Evolutionary conservation across 1,140 invertebrate species (phyloP), one percentile per base, ranked within the genome.

Genomic region (Steinernema feltiae): DNA sequence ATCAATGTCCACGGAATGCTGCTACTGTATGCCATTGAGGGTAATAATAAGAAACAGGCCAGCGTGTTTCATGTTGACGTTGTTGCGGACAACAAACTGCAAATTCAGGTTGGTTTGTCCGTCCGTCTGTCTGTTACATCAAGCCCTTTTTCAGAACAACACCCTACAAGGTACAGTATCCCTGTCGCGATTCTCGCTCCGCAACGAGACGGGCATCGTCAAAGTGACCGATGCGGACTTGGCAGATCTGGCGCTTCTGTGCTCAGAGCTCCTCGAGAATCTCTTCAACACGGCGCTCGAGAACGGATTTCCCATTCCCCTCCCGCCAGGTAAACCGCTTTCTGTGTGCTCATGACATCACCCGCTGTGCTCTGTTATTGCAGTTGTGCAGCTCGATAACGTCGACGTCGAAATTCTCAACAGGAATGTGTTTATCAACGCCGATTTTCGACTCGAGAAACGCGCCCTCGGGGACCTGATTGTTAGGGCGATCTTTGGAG

Each of bases 141-240:
- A n/a, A n/a, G n/a, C n/a, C n/a, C n/a, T n/a, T 63, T 63, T 63
- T 63, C 24, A 63, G 53, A 63, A 63, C 53, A 63, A 63, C 53
- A 63, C 53, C 53, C 53, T 63, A 3, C 53, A 63, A 63, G 53
- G 53, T 7, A 63, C 53, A 27, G 53, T 63, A 3, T 63, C 53
- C 53, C 24, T 63, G 3, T 63, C 53, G 7, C 53, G 53, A 7
- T 63, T 63, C 53, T 63, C 53, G 2, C 24, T 63, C 12, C 53
- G 53, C 53, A 63, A 63, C 53, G 53, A 63, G 24, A 63, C 53
- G 7, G 53, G 53, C 53, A 63, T 63, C 12, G 53, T 63, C 53
- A 63, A 63, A 21, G 53, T 63, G 7, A 63, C 53, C 15, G 53
- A 63, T 21, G 7, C 53, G 12, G 53, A 63, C 24, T 21, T 63